A percentile compares a stretch with the other conserved stretches of the same genome.
Evolutionary conservation across 2,797 vertebrate genomes (phyloP).

Genomic region (Enoplosus armatus): DNA sequence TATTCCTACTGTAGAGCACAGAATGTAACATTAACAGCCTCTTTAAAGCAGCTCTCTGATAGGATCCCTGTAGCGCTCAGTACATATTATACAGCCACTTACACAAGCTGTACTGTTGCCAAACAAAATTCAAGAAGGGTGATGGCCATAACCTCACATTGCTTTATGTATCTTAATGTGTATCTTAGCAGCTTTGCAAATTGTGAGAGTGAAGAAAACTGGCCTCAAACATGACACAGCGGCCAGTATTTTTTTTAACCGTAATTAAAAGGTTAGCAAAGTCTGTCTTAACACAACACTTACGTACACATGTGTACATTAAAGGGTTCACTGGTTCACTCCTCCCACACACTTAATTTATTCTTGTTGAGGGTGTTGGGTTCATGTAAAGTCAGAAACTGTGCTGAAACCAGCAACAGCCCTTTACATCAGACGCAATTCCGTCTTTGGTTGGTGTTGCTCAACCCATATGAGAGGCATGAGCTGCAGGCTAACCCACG

Average conservation of each 20-base stretch:
- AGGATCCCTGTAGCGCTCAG: background rate
- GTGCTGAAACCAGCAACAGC: background rate
- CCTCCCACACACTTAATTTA: background rate
- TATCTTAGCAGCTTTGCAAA: background rate
- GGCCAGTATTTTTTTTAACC: background rate
- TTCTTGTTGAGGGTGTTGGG: background rate
- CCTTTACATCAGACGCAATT: background rate
- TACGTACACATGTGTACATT: background rate
- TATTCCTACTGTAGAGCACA: background rate
- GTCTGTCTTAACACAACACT: background rate
- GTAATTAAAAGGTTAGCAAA: no score
- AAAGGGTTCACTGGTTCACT: no score
- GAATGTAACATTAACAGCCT: background rate
- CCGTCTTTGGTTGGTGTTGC: background rate
- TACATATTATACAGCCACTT: background rate
- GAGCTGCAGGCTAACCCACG: no score
- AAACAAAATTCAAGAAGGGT: background rate
- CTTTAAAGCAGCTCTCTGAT: background rate
- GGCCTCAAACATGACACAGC: background rate
- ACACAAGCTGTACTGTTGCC: background rate
- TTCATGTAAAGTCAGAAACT: background rate
- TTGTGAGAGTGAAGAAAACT: background rate
- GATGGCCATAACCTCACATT: background rate
- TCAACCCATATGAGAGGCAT: no score
- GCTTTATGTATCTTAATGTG: background rate